phyloP scores from a whole-genome alignment of 2,797 vertebrate species.

The Peromyscus nudipes region DNA sequence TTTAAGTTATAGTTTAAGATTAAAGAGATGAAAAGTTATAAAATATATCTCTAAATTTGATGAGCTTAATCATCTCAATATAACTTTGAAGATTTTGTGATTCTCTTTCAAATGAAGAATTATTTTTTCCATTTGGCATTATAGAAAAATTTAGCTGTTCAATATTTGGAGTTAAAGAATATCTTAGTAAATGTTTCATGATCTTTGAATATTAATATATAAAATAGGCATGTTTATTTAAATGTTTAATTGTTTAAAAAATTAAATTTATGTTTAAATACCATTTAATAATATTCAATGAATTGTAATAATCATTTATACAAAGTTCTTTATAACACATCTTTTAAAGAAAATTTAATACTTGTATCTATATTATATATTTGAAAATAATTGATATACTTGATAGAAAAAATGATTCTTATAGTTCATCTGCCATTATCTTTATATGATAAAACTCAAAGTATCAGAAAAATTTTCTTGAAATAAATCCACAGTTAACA shows the following conservation, averaged over 20 bases:
- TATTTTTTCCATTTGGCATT: neutral
- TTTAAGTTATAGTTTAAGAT: constrained; percentile 8
- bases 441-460: constrained; percentile 47
- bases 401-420: constrained; percentile 46
- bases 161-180: neutral
- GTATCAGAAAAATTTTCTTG: neutral
- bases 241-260: neutral
- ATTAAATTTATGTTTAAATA: neutral
- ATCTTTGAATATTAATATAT: neutral
- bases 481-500: constrained; percentile 36
- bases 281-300: neutral
- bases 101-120: neutral
- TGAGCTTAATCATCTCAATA: neutral
- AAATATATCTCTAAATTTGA: neutral
- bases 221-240: neutral
- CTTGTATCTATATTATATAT: neutral
- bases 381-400: neutral
- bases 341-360: constrained; percentile 36
- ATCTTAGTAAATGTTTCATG: neutral
- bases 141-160: neutral
- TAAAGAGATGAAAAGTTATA: neutral
- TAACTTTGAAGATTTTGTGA: neutral
- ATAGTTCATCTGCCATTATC: neutral
- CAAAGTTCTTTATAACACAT: neutral
- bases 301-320: neutral